Percentiles rank a stretch among this genome's conserved stretches.
Evolutionary conservation across 37 sponge, comb jelly and placozoan genomes (phyloP).

Genomic region (Petrosia ficiformis): DNA sequence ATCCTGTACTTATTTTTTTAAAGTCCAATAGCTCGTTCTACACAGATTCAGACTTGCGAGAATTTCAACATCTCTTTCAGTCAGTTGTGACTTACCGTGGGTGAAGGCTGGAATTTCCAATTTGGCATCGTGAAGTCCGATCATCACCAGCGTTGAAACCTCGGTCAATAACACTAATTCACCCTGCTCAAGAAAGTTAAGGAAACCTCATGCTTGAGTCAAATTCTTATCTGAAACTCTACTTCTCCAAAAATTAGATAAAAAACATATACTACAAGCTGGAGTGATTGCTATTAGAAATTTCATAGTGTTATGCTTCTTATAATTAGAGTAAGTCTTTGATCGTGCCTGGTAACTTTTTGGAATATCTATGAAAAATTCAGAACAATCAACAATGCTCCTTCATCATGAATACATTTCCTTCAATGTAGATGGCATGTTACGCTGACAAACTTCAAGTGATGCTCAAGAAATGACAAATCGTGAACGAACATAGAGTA

Average conservation of each 20-base stretch:
- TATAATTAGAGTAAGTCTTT: slow-evolving; percentile 37
- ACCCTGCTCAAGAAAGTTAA: slow-evolving; percentile 1
- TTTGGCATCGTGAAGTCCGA: slow-evolving; percentile 10
- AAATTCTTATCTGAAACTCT: slow-evolving; percentile 11
- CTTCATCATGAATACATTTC: slow-evolving; percentile 3
- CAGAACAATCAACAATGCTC: slow-evolving; percentile 35
- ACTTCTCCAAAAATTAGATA: slow-evolving; percentile 34
- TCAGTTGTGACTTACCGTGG: slow-evolving; percentile 6
- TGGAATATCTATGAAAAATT: slow-evolving; percentile 33
- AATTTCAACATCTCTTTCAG: slow-evolving; percentile 9
- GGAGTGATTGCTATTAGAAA: slow-evolving; percentile 43
- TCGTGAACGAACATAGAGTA: slow-evolving; percentile 2
- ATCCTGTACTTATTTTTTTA: slow-evolving; percentile 7
- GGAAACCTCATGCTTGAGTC: slow-evolving; percentile 9
- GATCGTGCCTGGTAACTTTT: slow-evolving; percentile 1
- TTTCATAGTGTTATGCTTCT: slow-evolving; percentile 30
- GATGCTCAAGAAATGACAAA: slow-evolving; percentile 16
- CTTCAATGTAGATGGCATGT: slow-evolving; percentile 16
- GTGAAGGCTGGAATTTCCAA: slow-evolving; percentile 18
- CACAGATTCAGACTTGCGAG: slow-evolving; percentile 22
- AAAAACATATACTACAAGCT: slow-evolving; percentile 16
- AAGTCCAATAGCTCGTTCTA: slow-evolving; percentile 23
- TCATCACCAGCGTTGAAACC: slow-evolving; percentile 31
- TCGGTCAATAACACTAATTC: slow-evolving; percentile 24
- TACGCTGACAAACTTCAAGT: not conserved